Percentiles rank a stretch among this genome's conserved stretches.
Evolutionary conservation across 2,888 invertebrate genomes (phyloP).

Genomic region (Tiliacea citrago): DNA sequence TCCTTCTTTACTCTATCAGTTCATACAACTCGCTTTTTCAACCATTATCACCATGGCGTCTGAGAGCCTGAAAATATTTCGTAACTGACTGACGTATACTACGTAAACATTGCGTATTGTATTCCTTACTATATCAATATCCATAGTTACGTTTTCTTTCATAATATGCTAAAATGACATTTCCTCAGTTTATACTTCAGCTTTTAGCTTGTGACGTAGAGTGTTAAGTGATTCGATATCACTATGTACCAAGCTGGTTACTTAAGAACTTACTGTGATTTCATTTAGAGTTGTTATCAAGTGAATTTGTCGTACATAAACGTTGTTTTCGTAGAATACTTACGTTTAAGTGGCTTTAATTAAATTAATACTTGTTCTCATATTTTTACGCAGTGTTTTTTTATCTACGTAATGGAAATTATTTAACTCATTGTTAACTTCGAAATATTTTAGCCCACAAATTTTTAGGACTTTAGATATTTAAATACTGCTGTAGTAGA

Average conservation of each 20-base stretch:
- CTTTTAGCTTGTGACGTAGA: slow-evolving; percentile 49
- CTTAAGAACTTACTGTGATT: slow-evolving; percentile 45
- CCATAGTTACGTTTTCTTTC: slow-evolving; percentile 35
- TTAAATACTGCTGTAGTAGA: not conserved
- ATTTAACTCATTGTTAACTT: not conserved
- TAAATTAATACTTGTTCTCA: not conserved
- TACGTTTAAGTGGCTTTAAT: slow-evolving; percentile 2
- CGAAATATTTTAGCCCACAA: not conserved
- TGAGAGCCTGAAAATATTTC: slow-evolving; percentile 28
- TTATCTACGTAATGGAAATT: not conserved
- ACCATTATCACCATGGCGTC: slow-evolving; percentile 20
- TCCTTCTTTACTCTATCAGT: not conserved
- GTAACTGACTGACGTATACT: slow-evolving; percentile 21
- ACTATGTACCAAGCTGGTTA: slow-evolving; percentile 60
- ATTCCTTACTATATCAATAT: slow-evolving; percentile 13
- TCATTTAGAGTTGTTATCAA: slow-evolving; percentile 59
- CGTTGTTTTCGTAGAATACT: not conserved
- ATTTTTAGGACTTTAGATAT: not conserved
- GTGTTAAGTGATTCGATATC: slow-evolving; percentile 55
- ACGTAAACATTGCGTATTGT: slow-evolving; percentile 32
- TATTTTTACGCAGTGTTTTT: not conserved
- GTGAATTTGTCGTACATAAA: slow-evolving; percentile 12
- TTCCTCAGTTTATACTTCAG: slow-evolving; percentile 23
- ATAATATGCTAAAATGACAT: slow-evolving; percentile 49
- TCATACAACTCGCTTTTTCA: not conserved